Base-by-base conservation (phyloP, 1,140 invertebrate genomes). In the Ceratoteleas bidentatus region DNA sequence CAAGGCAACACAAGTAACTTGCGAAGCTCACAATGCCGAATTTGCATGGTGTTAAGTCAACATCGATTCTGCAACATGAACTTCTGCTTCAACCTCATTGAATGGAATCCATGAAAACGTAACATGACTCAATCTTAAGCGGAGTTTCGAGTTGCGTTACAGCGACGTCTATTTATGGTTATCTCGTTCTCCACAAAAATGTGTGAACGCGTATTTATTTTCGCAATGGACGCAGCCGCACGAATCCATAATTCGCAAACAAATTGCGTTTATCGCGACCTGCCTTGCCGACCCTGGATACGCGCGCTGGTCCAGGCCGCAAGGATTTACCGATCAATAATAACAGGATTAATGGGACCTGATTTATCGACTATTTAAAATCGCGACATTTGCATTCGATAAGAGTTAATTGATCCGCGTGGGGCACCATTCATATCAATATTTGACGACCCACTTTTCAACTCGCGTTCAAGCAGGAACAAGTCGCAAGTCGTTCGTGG, bases 211-310 rank as follows among this genome's bases (percentile, higher is more conserved):
- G 16, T 15, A 8, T 45, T 40, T 58, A 15, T 32, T 40, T 43
- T 40, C 43, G 32, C 3, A 58, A 57, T 49, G 53, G 14, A 15
- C 43, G 36, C 45, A 45, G n/a, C 15, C 10, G n/a, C 6, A 65
- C 33, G 52, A 66, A 72, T 70, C 61, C 38, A 60, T 73, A 58
- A 49, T 4, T 6, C 13, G 11, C 15, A 58, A 65, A 73, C 49
- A 56, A 76, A 61, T 50, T 52, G 15, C 16, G 11, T 49, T 52
- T 57, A 13, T 61, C 68, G 66, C 66, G n/a, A 16, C 60, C 80
- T 82, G 57, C 74, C n/a, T 82, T 82, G 74, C 80, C 80, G 73
- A 82, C 80, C 47, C 47, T 38, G 74, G 80, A 82, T 82, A 82
- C 32, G 58, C 40, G 6, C 13, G 14, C 0, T 13, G 10, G 16